Percentiles rank a stretch among this genome's conserved stretches.
These are phyloP conservation scores for Loripinus fragilis DNA, from an alignment of 2,888 invertebrate genomes.

Conservation along the genomic window DNA sequence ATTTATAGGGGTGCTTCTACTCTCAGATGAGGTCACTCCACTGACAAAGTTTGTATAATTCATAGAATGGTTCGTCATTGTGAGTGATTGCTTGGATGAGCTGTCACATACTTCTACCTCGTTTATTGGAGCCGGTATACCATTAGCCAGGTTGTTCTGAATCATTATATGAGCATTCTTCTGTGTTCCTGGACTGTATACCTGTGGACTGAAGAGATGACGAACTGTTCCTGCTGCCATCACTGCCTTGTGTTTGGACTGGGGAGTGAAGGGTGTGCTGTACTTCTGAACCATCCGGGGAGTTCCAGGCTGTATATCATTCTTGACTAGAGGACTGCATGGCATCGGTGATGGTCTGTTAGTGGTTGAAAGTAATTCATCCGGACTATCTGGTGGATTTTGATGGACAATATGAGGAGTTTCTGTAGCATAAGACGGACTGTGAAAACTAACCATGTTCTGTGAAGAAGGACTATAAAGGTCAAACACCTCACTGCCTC, in stretches of 20 bases:
- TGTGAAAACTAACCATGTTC: background rate
- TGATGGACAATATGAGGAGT: conserved; percentile 22
- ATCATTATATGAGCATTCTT: conserved; percentile 12
- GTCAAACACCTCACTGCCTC: background rate
- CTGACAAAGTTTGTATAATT: conserved; percentile 19
- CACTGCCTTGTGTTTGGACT: conserved; percentile 27
- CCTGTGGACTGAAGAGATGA: conserved; percentile 37
- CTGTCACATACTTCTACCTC: background rate
- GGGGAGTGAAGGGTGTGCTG: conserved; percentile 14
- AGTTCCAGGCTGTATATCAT: conserved; percentile 38
- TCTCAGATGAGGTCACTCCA: conserved; percentile 1
- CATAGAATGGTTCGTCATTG: background rate
- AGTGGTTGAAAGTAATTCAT: background rate
- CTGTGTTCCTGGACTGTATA: background rate
- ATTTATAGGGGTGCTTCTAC: conserved; percentile 9
- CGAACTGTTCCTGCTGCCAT: conserved; percentile 21
- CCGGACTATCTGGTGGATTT: conserved; percentile 1
- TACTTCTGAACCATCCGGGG: conserved; percentile 41
- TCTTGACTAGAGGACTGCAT: conserved; percentile 51
- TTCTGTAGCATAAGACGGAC: background rate
- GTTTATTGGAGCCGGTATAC: background rate
- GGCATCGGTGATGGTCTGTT: background rate
- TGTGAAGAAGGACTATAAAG: background rate
- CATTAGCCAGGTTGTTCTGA: background rate
- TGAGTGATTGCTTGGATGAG: no score